These are phyloP conservation scores for Muntiacus reevesi DNA, from an alignment of 2,113 vertebrate species.

Conservation along the genomic window DNA sequence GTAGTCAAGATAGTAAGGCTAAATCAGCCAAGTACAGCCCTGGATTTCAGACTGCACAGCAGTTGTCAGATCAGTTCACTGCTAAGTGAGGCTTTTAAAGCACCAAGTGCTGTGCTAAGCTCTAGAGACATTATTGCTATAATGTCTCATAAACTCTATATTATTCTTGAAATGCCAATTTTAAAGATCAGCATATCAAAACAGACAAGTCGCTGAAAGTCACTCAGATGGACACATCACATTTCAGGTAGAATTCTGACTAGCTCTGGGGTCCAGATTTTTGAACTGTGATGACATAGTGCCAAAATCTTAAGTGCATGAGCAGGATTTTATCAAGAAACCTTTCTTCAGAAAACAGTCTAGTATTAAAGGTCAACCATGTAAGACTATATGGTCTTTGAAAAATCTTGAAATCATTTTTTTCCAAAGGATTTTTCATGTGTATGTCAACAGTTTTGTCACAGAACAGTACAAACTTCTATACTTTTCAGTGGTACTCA, in stretches of 20 bases:
- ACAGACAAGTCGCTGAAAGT: background rate
- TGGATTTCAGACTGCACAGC: background rate
- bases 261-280: background rate
- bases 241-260: background rate
- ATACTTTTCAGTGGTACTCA: background rate
- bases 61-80: background rate
- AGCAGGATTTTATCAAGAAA: background rate
- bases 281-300: background rate
- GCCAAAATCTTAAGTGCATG: background rate
- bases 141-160: background rate
- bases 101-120: background rate
- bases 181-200: background rate
- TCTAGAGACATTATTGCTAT: background rate
- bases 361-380: background rate
- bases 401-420: background rate
- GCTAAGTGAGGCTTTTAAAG: background rate
- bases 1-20: background rate
- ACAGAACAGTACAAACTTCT: background rate
- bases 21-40: background rate
- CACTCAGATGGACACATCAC: background rate
- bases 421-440: background rate
- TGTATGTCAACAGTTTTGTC: background rate
- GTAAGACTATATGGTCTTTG: background rate
- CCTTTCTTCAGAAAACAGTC: background rate
- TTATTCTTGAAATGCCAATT: background rate